These are phyloP conservation scores for Acinonyx jubatus DNA, from an alignment of 2,113 vertebrate genomes.

Conservation along the genomic window DNA sequence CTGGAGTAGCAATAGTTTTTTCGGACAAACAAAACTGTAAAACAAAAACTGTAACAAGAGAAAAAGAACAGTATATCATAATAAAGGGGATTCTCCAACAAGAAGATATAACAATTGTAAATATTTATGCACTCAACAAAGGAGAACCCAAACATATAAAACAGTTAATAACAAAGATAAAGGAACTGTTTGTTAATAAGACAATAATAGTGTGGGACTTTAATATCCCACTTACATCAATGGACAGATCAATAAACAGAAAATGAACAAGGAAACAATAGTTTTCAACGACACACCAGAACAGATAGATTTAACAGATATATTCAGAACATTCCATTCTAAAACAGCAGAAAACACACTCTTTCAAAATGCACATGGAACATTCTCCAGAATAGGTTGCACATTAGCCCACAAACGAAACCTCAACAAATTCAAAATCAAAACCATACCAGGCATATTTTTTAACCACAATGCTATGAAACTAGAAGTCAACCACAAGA, in stretches of 20 bases:
- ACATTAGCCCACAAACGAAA: neutral
- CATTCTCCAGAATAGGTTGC: neutral
- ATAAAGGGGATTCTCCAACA: neutral
- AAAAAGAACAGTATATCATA: neutral
- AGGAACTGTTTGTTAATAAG: too few relatives aligned
- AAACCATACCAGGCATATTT: too few relatives aligned
- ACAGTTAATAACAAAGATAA: too few relatives aligned
- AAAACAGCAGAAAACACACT: neutral
- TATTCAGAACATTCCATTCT: neutral
- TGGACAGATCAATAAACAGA: too few relatives aligned
- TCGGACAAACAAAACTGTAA: neutral
- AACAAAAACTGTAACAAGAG: neutral
- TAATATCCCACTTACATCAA: too few relatives aligned
- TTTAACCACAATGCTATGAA: neutral
- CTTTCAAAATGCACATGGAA: neutral
- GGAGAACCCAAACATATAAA: neutral
- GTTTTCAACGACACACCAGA: too few relatives aligned
- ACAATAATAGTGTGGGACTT: too few relatives aligned
- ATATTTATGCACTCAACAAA: neutral
- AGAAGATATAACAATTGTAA: neutral
- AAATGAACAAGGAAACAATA: too few relatives aligned
- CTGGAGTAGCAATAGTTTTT: neutral
- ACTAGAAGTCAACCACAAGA: neutral
- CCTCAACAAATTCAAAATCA: neutral
- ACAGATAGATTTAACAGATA: too few relatives aligned